These are phyloP conservation scores for Tipula lateralis DNA, from an alignment of 2,888 invertebrate genomes.

Conservation along the genomic window DNA sequence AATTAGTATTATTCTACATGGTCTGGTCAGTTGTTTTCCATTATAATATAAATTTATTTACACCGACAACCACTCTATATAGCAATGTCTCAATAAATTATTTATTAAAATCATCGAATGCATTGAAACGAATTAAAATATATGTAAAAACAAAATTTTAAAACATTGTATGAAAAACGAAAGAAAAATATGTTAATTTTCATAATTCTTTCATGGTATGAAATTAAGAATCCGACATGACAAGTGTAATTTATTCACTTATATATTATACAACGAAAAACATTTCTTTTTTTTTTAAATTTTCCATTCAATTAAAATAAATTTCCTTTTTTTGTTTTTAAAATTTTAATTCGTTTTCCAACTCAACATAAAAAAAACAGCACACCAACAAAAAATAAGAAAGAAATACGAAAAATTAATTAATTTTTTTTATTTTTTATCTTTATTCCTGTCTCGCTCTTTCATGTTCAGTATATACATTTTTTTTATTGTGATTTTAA, in stretches of 20 bases:
- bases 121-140: neutral
- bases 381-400: neutral
- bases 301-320: neutral
- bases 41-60: no score
- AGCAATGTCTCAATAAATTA: neutral
- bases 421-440: neutral
- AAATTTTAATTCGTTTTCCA: neutral
- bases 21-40: no score
- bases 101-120: neutral
- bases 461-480: neutral
- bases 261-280: neutral
- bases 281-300: neutral
- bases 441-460: neutral
- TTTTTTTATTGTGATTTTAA: neutral
- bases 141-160: neutral
- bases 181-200: neutral
- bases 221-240: neutral
- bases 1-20: no score
- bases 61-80: no score
- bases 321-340: neutral
- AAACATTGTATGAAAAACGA: neutral
- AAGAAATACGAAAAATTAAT: neutral
- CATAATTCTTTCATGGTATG: neutral
- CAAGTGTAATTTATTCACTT: slow-evolving; percentile 1
- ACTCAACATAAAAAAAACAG: neutral